These are phyloP conservation scores for Pseudochirops corinnae DNA, from an alignment of 2,797 vertebrate species.

Conservation along the genomic window DNA sequence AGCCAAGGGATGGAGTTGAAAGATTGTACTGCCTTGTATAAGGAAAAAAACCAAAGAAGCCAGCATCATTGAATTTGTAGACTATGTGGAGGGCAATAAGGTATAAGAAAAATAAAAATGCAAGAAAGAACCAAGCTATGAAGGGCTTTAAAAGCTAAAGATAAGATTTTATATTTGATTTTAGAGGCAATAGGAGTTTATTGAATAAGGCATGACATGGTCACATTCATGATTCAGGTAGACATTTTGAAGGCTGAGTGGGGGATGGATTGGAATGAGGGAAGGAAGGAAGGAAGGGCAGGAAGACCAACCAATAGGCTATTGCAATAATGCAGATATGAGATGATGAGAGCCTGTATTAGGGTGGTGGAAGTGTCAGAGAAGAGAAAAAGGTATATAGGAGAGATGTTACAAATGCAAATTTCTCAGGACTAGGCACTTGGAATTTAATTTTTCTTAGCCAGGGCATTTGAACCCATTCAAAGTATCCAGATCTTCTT, in stretches of 20 bases:
- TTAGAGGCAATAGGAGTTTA: not conserved
- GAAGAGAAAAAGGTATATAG: not conserved
- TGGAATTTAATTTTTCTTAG: too few species aligned
- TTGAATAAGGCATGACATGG: not conserved
- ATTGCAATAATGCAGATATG: not conserved
- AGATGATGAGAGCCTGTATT: not conserved
- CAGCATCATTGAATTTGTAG: not conserved
- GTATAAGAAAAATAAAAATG: not conserved
- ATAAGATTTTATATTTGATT: too few species aligned
- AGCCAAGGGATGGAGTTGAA: not conserved
- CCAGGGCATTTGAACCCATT: not conserved
- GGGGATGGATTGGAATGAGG: not conserved
- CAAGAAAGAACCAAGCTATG: too few species aligned
- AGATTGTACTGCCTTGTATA: not conserved
- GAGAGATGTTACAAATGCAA: not conserved
- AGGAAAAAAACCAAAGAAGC: not conserved
- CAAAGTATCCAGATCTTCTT: not conserved
- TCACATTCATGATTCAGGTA: not conserved
- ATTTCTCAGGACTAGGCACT: not conserved
- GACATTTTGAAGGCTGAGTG: not conserved
- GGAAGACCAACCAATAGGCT: not conserved
- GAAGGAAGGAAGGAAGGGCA: not conserved
- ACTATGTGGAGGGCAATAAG: not conserved
- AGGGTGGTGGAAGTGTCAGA: not conserved
- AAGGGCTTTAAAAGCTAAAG: too few species aligned